A percentile compares a stretch with the other conserved stretches of the same genome.
These are phyloP conservation scores for Artemia sinica DNA, from an alignment of 2,888 invertebrate species.

Conservation along the genomic window DNA sequence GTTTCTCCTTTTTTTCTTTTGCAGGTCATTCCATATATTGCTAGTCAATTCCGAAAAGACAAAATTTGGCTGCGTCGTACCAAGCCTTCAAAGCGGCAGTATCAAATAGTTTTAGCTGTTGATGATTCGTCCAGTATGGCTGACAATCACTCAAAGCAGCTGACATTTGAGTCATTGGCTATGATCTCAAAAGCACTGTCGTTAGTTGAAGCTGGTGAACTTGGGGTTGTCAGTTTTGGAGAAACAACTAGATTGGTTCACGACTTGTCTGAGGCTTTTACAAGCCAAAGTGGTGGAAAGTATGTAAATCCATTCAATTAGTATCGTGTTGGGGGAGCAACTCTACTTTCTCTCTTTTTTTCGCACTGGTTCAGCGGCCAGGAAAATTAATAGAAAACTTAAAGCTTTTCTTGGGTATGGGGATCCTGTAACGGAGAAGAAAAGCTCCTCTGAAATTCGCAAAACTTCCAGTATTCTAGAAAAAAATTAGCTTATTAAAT, in stretches of 20 bases:
- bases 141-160: conserved; percentile 65
- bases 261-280: conserved; percentile 66
- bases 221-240: conserved; percentile 80
- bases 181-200: conserved; percentile 71
- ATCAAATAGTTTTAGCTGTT: conserved; percentile 85
- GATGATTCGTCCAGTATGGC: conserved; percentile 87
- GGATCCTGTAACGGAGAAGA: too few relatives aligned
- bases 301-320: conserved; percentile 24
- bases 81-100: conserved; percentile 83
- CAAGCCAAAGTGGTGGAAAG: conserved; percentile 62
- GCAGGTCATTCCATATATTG: conserved; percentile 88
- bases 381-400: too few relatives aligned
- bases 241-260: conserved; percentile 70
- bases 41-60: conserved; percentile 95
- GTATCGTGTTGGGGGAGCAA: too few relatives aligned
- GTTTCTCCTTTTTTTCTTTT: conserved; percentile 19
- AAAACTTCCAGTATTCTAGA: too few relatives aligned
- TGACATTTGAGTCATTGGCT: conserved; percentile 87
- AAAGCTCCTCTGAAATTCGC: too few relatives aligned
- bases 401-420: too few relatives aligned
- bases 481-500: too few relatives aligned
- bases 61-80: conserved; percentile 95
- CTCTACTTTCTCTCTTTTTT: too few relatives aligned
- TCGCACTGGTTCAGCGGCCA: too few relatives aligned
- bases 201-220: conserved; percentile 78